Base-by-base conservation (phyloP, 2,888 invertebrate species). In the Sialis fuliginosa region DNA sequence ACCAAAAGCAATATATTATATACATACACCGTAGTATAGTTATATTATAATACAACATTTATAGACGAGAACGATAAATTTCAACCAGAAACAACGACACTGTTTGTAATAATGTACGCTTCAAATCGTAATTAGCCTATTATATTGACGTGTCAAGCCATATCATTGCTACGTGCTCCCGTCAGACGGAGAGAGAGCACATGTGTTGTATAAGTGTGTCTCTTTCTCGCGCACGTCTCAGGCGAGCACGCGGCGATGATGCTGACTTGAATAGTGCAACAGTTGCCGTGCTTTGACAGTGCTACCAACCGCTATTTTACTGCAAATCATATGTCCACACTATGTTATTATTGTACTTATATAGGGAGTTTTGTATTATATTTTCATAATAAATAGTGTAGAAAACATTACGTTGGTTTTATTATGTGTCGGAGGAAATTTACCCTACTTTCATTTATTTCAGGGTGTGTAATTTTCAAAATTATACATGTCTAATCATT, bases 341-440 rank as follows among this genome's bases (percentile, higher is more conserved):
- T 60, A 59, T 56, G 32, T 42, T 42, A 42, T 42, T 37, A 37
- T 57, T 60, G 58, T 60, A 59, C 62, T 63, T 57, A 65, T 37
- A 42, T 66, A 66, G 65, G 63, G 64, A 65, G 64, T 66, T 66
- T 66, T 66, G 66, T 66, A 66, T 64, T 66, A 66, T 66, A 66
- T 66, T 66, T 66, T 66, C 66, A 65, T 66, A 66, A 66, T 66
- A 66, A 66, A 66, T 65, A 65, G 66, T 57, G 60, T 65, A 66
- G 65, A 66, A 66, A 66, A 65, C 54, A 34, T 42, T 13, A 37
- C 33, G 30, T 39, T 30, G 2, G 22, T 40, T 45, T 48, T 37
- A 37, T 37, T 7, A n/a, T n/a, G 22, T 22, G 22, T 22, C 22
- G 22, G 22, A 22, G 22, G 22, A 22, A 22, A 22, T 22, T 22